Evolutionary conservation across 2,797 vertebrate species (phyloP).

Genomic region (Gymnoscopelus microlampas): DNA sequence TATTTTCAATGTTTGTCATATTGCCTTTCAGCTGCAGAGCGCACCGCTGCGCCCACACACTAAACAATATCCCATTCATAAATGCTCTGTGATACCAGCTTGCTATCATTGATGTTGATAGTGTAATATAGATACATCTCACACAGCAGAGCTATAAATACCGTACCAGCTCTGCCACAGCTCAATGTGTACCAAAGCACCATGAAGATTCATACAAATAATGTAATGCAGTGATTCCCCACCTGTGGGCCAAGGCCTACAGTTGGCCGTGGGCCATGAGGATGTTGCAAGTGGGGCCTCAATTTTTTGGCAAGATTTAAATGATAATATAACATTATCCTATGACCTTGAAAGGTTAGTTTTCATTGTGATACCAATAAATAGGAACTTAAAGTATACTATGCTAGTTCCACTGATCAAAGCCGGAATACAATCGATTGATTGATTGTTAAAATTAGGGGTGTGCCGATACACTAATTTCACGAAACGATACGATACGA

Average conservation of each 20-base stretch:
- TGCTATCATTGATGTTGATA: conserved; percentile 37
- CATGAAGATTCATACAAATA: conserved; percentile 43
- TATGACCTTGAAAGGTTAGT: too few species aligned
- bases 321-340: too few species aligned
- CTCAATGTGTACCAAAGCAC: conserved; percentile 36
- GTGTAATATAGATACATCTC: conserved; percentile 33
- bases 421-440: too few species aligned
- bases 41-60: conserved; percentile 1
- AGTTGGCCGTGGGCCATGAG: neutral
- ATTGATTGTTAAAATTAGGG: too few species aligned
- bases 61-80: conserved; percentile 34
- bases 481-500: too few species aligned
- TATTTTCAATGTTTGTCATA: conserved; percentile 6
- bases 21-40: conserved; percentile 10
- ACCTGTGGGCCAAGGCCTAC: neutral
- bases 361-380: too few species aligned
- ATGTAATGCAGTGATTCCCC: conserved; percentile 42
- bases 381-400: too few species aligned
- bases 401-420: too few species aligned
- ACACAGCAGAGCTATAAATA: conserved; percentile 58
- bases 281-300: too few species aligned
- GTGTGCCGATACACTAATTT: too few species aligned
- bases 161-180: conserved; percentile 40
- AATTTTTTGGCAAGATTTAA: too few species aligned
- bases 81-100: conserved; percentile 51